Evolutionary conservation across 2,888 invertebrate species (phyloP).

Genomic region (Petrolisthes cinctipes): DNA sequence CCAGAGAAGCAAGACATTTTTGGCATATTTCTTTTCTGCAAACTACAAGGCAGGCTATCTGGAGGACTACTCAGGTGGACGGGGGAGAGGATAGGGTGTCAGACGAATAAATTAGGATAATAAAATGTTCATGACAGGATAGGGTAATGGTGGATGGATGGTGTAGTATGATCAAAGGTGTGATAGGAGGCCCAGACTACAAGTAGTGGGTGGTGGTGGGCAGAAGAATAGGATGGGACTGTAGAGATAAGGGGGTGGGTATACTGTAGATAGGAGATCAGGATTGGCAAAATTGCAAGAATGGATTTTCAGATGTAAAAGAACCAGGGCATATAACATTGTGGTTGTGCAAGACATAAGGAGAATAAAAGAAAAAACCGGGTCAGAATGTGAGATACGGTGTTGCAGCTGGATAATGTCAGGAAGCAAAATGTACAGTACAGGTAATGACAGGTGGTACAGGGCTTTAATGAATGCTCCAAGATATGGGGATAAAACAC

Average conservation of each 20-base stretch:
- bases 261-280: no score
- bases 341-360: no score
- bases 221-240: background rate
- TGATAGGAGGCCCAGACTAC: background rate
- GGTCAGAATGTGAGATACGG: no score
- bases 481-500: no score
- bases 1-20: conserved; percentile 35
- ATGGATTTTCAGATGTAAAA: no score
- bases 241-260: background rate
- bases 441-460: no score
- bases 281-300: no score
- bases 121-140: background rate
- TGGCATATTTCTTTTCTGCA: conserved; percentile 41
- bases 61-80: conserved; percentile 26
- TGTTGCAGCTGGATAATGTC: no score
- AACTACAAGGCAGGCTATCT: conserved; percentile 37
- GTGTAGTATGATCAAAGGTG: background rate
- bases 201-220: background rate
- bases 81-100: background rate
- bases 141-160: background rate
- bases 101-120: background rate
- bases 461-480: no score
- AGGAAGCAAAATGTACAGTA: no score
- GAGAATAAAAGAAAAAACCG: no score
- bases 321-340: no score